Evolutionary conservation across 1,140 invertebrate species (phyloP), one percentile per base, ranked within the genome.

Genomic region (Grapholita molesta): DNA sequence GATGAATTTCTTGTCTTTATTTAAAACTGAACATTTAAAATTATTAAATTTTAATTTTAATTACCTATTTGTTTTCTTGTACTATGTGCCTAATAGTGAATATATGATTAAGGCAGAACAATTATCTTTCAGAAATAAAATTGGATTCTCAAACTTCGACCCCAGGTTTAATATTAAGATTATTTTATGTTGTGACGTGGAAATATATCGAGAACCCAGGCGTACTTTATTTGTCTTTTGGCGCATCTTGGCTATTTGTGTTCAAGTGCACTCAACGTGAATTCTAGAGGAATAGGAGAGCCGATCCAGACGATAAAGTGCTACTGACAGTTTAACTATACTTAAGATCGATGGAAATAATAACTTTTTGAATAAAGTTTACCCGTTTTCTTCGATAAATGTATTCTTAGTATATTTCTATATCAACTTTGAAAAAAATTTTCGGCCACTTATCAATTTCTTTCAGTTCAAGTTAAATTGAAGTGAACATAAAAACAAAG

Each of bases 181-280:
- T 42, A 3, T 42, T 57, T 57, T 57, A 28, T 24, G 21, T 24
- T n/a, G 4, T 15, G 25, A 30, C 4, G 53, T 6, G 9, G 25
- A 57, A 15, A 57, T 28, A 57, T 8, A 57, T 61, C 24, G n/a
- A 61, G 55, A 15, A 30, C 55, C 55, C 11, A 15, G 12, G 24
- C 55, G 55, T 61, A 61, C 55, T 25, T 30, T 61, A 30, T 28
- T 61, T n/a, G 24, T 9, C 24, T 61, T 28, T 3, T n/a, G 55
- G 55, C 25, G 25, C 55, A 28, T 61, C 53, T 57, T 57, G 53
- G 53, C 23, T 57, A 28, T 57, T 24, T 61, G 24, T 61, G 55
- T 61, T 61, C 25, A 61, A 61, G 55, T 61, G 25, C 25, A 61
- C 55, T 61, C n/a, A 61, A 61, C 55, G 55, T 25, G 12, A 61